Conservation (phyloP, 2,797 vertebrate genomes). For the Ptychobarbus kaznakovi region DNA sequence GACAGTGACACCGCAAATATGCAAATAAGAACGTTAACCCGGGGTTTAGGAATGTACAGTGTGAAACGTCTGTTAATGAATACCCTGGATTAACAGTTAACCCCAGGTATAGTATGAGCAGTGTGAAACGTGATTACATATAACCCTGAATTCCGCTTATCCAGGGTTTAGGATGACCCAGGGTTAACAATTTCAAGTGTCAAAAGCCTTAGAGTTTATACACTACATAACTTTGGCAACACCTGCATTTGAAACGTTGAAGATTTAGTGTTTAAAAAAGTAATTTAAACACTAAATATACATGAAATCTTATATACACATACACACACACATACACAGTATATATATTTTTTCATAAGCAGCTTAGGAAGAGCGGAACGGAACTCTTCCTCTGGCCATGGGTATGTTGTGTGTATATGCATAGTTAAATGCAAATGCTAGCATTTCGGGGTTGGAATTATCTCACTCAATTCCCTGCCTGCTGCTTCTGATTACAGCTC, state of each 20-base stretch:
- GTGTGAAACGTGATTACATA: too few species aligned
- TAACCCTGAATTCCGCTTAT: too few species aligned
- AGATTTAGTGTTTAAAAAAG: neutral
- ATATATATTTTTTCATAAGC: neutral
- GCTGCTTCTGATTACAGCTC: neutral
- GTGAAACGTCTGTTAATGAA: too few species aligned
- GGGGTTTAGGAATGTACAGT: too few species aligned
- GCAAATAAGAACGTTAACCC: too few species aligned
- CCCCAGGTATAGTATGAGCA: too few species aligned
- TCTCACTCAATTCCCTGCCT: neutral
- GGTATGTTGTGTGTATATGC: neutral
- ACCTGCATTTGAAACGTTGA: neutral
- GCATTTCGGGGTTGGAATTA: too few species aligned
- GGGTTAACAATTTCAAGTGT: too few species aligned
- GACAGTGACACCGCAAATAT: too few species aligned
- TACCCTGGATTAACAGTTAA: too few species aligned
- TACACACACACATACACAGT: too few species aligned
- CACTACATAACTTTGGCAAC: neutral
- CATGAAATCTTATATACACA: neutral
- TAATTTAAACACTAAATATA: neutral
- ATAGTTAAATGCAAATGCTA: slow-evolving; percentile 6
- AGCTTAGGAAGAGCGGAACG: neutral
- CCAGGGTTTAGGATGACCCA: too few species aligned
- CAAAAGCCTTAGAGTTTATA: neutral
- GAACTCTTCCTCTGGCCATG: neutral